Evolutionary conservation across 2,113 vertebrate genomes (phyloP).

Genomic region (Leptobrachium leishanense): DNA sequence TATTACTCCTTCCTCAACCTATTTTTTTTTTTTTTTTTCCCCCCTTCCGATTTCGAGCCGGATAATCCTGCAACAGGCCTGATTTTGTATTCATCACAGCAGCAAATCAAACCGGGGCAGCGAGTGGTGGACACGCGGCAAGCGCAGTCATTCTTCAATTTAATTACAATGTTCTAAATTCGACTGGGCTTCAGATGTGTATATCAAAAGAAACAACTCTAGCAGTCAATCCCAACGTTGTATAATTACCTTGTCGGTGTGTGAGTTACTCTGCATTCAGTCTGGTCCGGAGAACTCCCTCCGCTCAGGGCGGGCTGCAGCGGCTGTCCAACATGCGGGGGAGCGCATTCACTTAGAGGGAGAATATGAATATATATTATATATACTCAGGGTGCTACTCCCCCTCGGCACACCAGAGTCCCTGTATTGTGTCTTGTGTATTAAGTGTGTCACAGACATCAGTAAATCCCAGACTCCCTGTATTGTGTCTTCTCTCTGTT

Average conservation of each 20-base stretch:
- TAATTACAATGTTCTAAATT: constrained; percentile 36
- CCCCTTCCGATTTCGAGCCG: neutral
- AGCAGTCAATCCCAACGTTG: constrained; percentile 5
- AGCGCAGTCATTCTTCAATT: constrained; percentile 45
- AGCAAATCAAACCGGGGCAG: constrained; percentile 48
- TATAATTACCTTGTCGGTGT: constrained; percentile 19
- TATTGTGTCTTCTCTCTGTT: too few relatives aligned
- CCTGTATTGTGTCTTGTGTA: too few relatives aligned
- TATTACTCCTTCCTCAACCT: too few relatives aligned
- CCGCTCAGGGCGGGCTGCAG: neutral
- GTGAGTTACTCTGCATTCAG: neutral
- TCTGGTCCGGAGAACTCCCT: neutral
- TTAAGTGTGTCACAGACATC: too few relatives aligned
- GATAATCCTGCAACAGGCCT: constrained; percentile 49
- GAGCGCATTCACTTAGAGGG: too few relatives aligned
- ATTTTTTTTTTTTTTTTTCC: neutral
- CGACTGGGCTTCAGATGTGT: constrained; percentile 28
- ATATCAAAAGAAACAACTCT: constrained; percentile 43
- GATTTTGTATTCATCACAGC: constrained; percentile 48
- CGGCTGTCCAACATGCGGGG: too few relatives aligned
- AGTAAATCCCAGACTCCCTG: too few relatives aligned
- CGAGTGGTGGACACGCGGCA: constrained; percentile 26
- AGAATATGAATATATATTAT: too few relatives aligned
- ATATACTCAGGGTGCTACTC: too few relatives aligned
- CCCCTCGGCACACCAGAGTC: too few relatives aligned